A percentile compares a stretch with the other conserved stretches of the same genome.
Conservation (phyloP, 2,113 vertebrate species). For the Urocynchramus pylzowi region DNA sequence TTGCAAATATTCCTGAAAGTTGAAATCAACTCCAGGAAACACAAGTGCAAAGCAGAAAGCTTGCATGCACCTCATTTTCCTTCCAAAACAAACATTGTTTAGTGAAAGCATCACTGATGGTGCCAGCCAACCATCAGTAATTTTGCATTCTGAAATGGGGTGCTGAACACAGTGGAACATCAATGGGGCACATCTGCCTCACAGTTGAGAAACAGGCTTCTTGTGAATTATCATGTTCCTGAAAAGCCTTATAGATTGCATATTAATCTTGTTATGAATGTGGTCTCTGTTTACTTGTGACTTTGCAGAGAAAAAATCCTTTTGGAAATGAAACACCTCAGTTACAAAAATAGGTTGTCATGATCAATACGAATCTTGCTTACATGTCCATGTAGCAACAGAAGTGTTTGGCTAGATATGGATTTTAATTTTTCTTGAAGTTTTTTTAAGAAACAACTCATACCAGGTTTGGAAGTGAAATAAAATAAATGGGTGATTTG, state of each 20-base stretch:
- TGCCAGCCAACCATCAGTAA: not conserved
- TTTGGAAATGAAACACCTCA: not conserved
- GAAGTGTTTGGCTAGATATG: not conserved
- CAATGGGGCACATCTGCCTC: not conserved
- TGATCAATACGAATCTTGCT: not conserved
- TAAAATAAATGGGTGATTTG: not conserved
- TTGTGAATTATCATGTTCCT: not conserved
- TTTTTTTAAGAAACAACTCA: not conserved
- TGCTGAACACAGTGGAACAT: fast-evolving
- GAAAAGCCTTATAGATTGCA: not conserved
- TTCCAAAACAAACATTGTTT: not conserved
- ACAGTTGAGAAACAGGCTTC: not conserved
- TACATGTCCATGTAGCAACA: not conserved
- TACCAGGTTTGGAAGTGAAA: not conserved
- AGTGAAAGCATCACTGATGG: not conserved
- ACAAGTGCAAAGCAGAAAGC: not conserved
- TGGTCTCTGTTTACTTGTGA: not conserved
- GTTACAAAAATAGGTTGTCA: not conserved
- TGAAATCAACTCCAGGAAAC: not conserved
- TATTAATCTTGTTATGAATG: not conserved
- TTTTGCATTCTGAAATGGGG: not conserved
- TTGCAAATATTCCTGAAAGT: not conserved
- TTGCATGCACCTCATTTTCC: not conserved
- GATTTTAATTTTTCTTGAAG: not conserved
- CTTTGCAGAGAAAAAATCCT: not conserved